Evolutionary conservation across 2,888 invertebrate genomes (phyloP).

Genomic region (Unio delphinus): DNA sequence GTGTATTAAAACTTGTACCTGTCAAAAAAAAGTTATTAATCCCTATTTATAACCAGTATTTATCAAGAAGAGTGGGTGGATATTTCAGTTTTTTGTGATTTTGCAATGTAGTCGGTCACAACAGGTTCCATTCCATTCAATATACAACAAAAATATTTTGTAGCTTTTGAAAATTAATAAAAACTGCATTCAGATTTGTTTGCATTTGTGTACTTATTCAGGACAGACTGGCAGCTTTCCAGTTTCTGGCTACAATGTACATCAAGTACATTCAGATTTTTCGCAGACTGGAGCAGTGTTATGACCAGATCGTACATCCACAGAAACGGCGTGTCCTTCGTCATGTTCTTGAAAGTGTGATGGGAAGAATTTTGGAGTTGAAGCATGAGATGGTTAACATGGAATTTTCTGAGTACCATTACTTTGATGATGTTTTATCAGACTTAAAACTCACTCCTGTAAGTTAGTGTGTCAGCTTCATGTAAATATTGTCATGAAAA

Average conservation of each 20-base stretch:
- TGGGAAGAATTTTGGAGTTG: constrained; percentile 89
- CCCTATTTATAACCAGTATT: too few relatives aligned
- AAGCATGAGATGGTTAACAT: constrained; percentile 90
- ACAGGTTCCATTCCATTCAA: too few relatives aligned
- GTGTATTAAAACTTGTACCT: too few relatives aligned
- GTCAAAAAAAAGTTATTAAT: too few relatives aligned
- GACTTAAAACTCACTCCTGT: constrained; percentile 83
- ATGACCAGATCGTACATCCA: constrained; percentile 93
- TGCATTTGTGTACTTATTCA: constrained; percentile 25
- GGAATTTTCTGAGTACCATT: constrained; percentile 88
- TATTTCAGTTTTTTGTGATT: not conserved
- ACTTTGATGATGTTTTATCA: constrained; percentile 85
- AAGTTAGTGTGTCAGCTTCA: constrained; percentile 31
- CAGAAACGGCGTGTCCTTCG: constrained; percentile 89
- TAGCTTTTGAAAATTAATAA: too few relatives aligned
- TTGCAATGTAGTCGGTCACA: too few relatives aligned
- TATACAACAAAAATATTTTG: too few relatives aligned
- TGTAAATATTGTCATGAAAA: too few relatives aligned
- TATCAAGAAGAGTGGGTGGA: too few relatives aligned
- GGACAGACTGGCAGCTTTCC: constrained; percentile 71
- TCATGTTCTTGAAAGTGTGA: constrained; percentile 73
- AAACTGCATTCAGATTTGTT: too few relatives aligned
- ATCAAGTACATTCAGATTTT: constrained; percentile 85
- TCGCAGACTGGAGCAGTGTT: constrained; percentile 83
- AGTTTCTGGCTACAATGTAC: constrained; percentile 76